Evolutionary conservation across 2,888 invertebrate species (phyloP), one percentile per base, ranked within the genome.

Genomic region (Agriopis aurantiaria): DNA sequence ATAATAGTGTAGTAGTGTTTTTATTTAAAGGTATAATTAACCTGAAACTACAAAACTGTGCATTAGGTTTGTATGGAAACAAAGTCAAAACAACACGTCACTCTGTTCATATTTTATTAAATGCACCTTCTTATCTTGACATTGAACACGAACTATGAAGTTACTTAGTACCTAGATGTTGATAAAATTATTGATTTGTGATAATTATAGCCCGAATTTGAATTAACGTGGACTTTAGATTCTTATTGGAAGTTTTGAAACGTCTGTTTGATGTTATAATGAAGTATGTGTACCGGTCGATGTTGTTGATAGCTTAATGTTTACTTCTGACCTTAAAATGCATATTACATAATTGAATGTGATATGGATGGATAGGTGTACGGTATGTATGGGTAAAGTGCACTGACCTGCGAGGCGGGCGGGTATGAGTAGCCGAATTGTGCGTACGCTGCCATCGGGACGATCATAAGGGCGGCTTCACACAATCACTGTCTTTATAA

Each of bases 381-480:
- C 8, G 3, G 7, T 43, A 14, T 4, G 41, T 33, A 53, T 5
- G 33, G 33, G 53, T 53, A 10, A 51, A 51, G 51, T 51, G 58
- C 70, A 92, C 96, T 95, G 95, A 98, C 98, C 98, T 98, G 98
- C 85, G 98, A 97, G 89, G 97, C 97, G 96, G 98, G 96, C 96
- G 97, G 97, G 95, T 98, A 98, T 86, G 97, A 96, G 93, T 98
- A 98, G 95, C 98, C 98, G 95, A 98, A 98, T 95, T 98, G 98
- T 89, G 98, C 96, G 95, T 98, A 98, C 85, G 98, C 97, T 91
- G 98, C 95, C 95, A 95, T 94, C 83, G 93, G 93, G 92, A 93
- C 92, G 93, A 93, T 93, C 93, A 94, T 93, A 92, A 88, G 93
- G 93, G 90, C 93, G 93, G 93, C 88, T 93, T 92, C 91, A 92